A percentile compares a stretch with the other conserved stretches of the same genome.
These are phyloP conservation scores for Watsonalla cultraria DNA, from an alignment of 2,888 invertebrate genomes.

Conservation along the genomic window DNA sequence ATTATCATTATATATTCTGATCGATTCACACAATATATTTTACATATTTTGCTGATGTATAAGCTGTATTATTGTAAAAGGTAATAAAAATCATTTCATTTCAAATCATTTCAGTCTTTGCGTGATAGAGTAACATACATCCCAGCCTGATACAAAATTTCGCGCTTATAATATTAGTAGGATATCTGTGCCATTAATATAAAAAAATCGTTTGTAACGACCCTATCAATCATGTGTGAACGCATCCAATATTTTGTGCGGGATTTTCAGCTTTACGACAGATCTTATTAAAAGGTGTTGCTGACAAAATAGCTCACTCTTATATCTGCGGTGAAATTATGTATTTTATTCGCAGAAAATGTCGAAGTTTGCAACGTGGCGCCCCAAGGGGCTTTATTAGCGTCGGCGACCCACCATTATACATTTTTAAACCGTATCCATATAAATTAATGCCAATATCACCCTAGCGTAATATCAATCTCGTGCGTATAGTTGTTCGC, in stretches of 20 bases:
- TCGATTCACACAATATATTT: too few species aligned
- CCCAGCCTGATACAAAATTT: too few species aligned
- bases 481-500: slow-evolving; percentile 69
- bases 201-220: slow-evolving; percentile 36
- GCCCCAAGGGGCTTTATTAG: slow-evolving; percentile 69
- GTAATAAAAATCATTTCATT: too few species aligned
- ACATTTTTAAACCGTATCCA: slow-evolving; percentile 79
- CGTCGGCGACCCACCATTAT: slow-evolving; percentile 67
- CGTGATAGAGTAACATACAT: too few species aligned
- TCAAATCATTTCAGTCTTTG: too few species aligned
- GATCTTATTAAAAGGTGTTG: neutral
- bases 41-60: too few species aligned
- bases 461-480: slow-evolving; percentile 77
- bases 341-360: slow-evolving; percentile 46
- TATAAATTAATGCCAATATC: slow-evolving; percentile 78
- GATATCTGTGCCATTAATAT: neutral
- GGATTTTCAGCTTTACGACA: slow-evolving; percentile 13
- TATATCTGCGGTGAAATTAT: slow-evolving; percentile 17
- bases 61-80: too few species aligned
- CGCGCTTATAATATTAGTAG: neutral
- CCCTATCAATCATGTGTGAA: slow-evolving; percentile 51
- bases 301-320: slow-evolving; percentile 1
- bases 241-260: slow-evolving; percentile 16
- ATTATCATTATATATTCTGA: too few species aligned
- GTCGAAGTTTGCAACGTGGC: slow-evolving; percentile 36